Conservation (phyloP, 1,140 invertebrate genomes). For the Drosophila equinoxialis region DNA sequence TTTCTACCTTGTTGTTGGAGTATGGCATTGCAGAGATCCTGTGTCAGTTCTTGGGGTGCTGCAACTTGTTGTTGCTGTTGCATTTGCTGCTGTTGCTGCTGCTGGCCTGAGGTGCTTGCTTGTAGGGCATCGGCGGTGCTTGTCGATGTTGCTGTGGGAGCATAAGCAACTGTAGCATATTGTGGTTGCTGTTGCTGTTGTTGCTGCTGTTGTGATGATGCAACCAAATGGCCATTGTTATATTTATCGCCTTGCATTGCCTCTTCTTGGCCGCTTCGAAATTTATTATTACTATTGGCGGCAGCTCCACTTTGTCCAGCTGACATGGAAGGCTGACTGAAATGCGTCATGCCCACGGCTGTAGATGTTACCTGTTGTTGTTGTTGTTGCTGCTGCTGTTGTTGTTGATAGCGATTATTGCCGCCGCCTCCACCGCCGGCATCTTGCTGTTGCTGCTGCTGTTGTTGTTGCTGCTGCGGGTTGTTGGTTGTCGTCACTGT, state of each 20-base stretch:
- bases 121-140: constrained; percentile 57
- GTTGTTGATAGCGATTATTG: constrained; percentile 71
- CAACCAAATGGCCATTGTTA: constrained; percentile 73
- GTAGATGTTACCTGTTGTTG: constrained; percentile 40
- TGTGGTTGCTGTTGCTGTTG: constrained; percentile 62
- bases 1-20: constrained; percentile 77
- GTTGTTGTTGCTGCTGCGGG: constrained; percentile 63
- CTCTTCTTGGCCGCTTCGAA: constrained; percentile 62
- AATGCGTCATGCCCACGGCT: constrained; percentile 72
- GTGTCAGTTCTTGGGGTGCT: constrained; percentile 77
- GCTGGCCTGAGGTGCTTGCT: constrained; percentile 49
- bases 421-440: constrained; percentile 30
- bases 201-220: constrained; percentile 47
- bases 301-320: constrained; percentile 34
- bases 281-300: constrained; percentile 51
- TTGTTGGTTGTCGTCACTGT: constrained; percentile 60
- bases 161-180: constrained; percentile 66
- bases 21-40: constrained; percentile 82
- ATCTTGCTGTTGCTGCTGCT: constrained; percentile 48
- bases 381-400: constrained; percentile 16
- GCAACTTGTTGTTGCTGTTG: constrained; percentile 66
- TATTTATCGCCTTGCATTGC: constrained; percentile 69
- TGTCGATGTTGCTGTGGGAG: constrained; percentile 53
- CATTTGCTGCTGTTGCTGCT: constrained; percentile 55
- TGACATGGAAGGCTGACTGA: constrained; percentile 61